Conservation (phyloP, 1,140 invertebrate species). For the Hycleus cichorii region DNA sequence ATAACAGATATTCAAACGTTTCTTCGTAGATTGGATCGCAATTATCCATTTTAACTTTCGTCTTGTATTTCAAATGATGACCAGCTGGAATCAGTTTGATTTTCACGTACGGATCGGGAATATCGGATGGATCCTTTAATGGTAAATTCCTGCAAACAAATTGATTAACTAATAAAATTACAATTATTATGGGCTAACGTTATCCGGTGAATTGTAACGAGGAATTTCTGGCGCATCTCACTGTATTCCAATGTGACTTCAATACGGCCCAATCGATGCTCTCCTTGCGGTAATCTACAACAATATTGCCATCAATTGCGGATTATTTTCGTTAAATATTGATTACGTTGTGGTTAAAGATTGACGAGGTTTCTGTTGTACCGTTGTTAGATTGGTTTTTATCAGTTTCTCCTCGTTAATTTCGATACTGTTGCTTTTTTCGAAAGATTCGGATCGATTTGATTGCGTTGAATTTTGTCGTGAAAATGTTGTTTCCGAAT, state of each 20-base stretch:
- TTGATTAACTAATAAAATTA: background rate
- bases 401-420: too few relatives aligned
- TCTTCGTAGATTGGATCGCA: constrained; percentile 86
- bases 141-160: constrained; percentile 60
- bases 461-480: constrained; percentile 3
- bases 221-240: constrained; percentile 65
- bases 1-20: constrained; percentile 75
- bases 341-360: background rate
- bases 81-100: constrained; percentile 79
- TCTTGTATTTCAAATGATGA: constrained; percentile 77
- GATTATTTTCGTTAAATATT: background rate
- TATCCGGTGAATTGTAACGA: constrained; percentile 77
- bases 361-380: background rate
- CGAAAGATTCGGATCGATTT: too few relatives aligned
- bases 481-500: constrained; percentile 11
- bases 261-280: constrained; percentile 60
- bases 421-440: too few relatives aligned
- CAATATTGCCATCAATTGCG: background rate
- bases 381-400: too few relatives aligned
- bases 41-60: constrained; percentile 70
- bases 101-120: constrained; percentile 92
- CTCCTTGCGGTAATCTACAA: constrained; percentile 41
- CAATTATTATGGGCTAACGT: constrained; percentile 44
- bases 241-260: constrained; percentile 78
- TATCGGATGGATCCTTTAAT: constrained; percentile 72